These are phyloP conservation scores for Notodonta ziczac DNA, from an alignment of 2,888 invertebrate genomes.

Conservation along the genomic window DNA sequence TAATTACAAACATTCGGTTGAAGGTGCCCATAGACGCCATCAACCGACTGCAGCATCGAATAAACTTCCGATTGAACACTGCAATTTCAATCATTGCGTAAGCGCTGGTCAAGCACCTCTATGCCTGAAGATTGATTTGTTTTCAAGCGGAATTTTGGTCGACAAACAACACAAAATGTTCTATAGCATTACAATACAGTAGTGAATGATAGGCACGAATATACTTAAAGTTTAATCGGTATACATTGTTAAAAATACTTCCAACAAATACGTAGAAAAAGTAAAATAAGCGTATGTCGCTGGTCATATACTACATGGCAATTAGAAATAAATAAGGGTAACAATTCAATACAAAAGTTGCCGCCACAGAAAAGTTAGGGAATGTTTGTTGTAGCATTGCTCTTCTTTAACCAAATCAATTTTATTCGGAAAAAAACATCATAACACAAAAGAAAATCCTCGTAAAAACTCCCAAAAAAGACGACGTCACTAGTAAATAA, in stretches of 20 bases:
- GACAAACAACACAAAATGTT: conserved; percentile 9
- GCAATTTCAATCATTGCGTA: conserved; percentile 18
- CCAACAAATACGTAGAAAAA: not conserved
- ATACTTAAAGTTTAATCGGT: conserved; percentile 31
- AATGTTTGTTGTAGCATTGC: too few relatives aligned
- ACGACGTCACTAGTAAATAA: too few relatives aligned
- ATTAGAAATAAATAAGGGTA: not conserved
- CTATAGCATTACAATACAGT: conserved; percentile 5
- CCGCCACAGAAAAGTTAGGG: too few relatives aligned
- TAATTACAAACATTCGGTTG: conserved; percentile 43
- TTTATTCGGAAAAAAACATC: too few relatives aligned
- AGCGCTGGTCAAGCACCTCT: conserved; percentile 17
- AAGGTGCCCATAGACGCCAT: conserved; percentile 24
- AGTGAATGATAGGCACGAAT: conserved; percentile 26
- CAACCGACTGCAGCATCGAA: conserved; percentile 25
- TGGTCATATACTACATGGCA: not conserved
- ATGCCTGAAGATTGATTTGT: conserved; percentile 24
- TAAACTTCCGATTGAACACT: conserved; percentile 31
- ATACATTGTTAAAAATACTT: conserved; percentile 15
- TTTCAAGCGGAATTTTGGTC: conserved; percentile 18
- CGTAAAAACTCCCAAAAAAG: too few relatives aligned
- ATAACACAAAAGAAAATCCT: too few relatives aligned
- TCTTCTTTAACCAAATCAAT: too few relatives aligned
- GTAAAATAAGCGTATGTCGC: not conserved
- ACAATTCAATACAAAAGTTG: too few relatives aligned